A percentile compares a stretch with the other conserved stretches of the same genome.
These are phyloP conservation scores for Drosophila basisetae DNA, from an alignment of 2,888 invertebrate genomes.

Conservation along the genomic window DNA sequence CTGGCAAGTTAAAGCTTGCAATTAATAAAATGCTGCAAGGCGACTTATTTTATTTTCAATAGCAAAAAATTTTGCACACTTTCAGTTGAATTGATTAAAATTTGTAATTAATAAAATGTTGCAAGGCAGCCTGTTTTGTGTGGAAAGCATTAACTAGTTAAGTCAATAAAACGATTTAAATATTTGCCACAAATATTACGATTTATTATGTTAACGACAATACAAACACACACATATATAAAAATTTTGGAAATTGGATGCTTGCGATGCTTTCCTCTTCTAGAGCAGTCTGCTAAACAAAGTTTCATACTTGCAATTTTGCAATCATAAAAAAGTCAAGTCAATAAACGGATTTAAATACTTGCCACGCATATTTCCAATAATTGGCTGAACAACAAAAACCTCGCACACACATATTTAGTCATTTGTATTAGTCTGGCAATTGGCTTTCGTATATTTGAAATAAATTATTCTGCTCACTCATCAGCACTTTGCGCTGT, in stretches of 20 bases:
- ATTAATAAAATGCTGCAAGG: constrained; percentile 35
- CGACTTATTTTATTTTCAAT: neutral
- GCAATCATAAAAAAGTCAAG: constrained; percentile 21
- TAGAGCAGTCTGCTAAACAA: constrained; percentile 10
- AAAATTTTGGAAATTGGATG: neutral
- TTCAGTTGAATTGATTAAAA: neutral
- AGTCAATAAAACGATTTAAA: neutral
- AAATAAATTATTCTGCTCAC: constrained; percentile 80
- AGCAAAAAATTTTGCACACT: neutral
- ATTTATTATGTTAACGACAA: neutral
- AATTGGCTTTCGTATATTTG: constrained; percentile 54
- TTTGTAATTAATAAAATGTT: neutral
- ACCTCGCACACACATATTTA: constrained; percentile 4
- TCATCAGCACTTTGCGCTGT: constrained; percentile 78
- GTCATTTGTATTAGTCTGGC: constrained; percentile 38
- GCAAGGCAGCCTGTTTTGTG: neutral
- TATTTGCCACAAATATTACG: neutral
- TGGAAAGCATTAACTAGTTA: neutral
- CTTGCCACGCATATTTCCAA: constrained; percentile 47
- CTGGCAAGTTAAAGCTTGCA: constrained; percentile 11
- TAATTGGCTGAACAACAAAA: constrained; percentile 52
- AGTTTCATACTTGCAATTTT: constrained; percentile 39
- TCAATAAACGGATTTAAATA: constrained; percentile 48
- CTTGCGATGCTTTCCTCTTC: neutral
- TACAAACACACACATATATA: neutral